Percentiles rank a stretch among this genome's conserved stretches.
Evolutionary conservation across 2,797 vertebrate genomes (phyloP).

Genomic region (Poecilia picta): DNA sequence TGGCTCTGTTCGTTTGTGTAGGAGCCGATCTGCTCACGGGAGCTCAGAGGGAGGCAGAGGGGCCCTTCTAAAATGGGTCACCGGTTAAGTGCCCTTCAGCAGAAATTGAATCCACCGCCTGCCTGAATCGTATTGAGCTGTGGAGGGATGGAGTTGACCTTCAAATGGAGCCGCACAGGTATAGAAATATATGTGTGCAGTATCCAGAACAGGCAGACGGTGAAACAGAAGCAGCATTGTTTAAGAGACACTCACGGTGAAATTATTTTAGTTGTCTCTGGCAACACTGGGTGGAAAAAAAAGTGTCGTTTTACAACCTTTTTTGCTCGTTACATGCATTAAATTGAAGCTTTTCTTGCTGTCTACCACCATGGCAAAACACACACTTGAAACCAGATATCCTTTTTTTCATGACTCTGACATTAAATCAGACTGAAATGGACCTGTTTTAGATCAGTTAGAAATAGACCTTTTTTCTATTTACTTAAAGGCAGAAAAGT

Average conservation of each 20-base stretch:
- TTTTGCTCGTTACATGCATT: conserved; percentile 24
- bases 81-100: conserved; percentile 80
- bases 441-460: background rate
- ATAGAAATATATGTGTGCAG: conserved; percentile 69
- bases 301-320: conserved; percentile 28
- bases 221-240: conserved; percentile 49
- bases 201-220: conserved; percentile 48
- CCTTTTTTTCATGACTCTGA: background rate
- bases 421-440: background rate
- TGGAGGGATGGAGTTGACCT: conserved; percentile 73
- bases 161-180: conserved; percentile 63
- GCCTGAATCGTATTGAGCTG: conserved; percentile 73
- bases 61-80: conserved; percentile 80
- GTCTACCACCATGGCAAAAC: conserved; percentile 26
- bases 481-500: background rate
- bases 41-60: conserved; percentile 64
- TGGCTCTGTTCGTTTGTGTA: conserved; percentile 68
- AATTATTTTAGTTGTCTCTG: conserved; percentile 38
- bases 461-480: background rate
- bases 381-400: background rate
- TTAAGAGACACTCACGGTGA: conserved; percentile 38
- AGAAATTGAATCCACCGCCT: conserved; percentile 77
- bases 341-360: conserved; percentile 39
- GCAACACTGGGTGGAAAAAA: background rate
- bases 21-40: conserved; percentile 55